Percentiles rank a stretch among this genome's conserved stretches.
Evolutionary conservation across 1,140 invertebrate genomes (phyloP).

Genomic region (Glomeris maerens): DNA sequence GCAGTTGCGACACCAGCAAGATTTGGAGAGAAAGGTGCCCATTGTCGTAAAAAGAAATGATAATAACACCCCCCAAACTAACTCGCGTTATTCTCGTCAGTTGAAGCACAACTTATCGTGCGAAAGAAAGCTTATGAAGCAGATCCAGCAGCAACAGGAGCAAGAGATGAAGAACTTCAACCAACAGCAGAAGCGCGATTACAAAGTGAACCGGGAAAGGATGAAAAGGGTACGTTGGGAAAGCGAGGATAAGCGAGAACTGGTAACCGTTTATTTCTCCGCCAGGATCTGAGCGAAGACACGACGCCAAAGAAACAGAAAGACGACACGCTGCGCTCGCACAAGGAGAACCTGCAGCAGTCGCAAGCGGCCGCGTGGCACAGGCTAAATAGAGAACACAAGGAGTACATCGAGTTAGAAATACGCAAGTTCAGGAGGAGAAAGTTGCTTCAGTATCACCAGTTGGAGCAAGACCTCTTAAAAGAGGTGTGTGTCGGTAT

Average conservation of each 20-base stretch:
- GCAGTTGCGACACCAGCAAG: conserved; percentile 72
- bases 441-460: conserved; percentile 71
- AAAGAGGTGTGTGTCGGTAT: conserved; percentile 64
- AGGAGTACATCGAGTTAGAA: conserved; percentile 81
- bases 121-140: conserved; percentile 90
- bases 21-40: conserved; percentile 61
- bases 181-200: conserved; percentile 87
- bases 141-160: conserved; percentile 76
- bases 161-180: conserved; percentile 77
- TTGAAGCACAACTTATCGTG: conserved; percentile 68
- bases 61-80: no score
- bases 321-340: conserved; percentile 71
- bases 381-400: conserved; percentile 67
- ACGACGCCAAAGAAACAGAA: conserved; percentile 80
- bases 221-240: conserved; percentile 48
- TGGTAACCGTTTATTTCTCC: conserved; percentile 7
- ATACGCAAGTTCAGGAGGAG: conserved; percentile 81
- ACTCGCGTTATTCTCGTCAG: conserved; percentile 18
- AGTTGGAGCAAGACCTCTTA: conserved; percentile 77
- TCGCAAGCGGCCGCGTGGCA: conserved; percentile 82
- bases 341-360: conserved; percentile 83
- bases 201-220: conserved; percentile 93
- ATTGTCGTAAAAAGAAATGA: neutral
- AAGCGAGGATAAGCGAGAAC: conserved; percentile 4
- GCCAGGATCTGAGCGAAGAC: conserved; percentile 71